Percentiles rank a stretch among this genome's conserved stretches.
Evolutionary conservation across 2,113 vertebrate species (phyloP).

Genomic region (Cebidichthys violaceus): DNA sequence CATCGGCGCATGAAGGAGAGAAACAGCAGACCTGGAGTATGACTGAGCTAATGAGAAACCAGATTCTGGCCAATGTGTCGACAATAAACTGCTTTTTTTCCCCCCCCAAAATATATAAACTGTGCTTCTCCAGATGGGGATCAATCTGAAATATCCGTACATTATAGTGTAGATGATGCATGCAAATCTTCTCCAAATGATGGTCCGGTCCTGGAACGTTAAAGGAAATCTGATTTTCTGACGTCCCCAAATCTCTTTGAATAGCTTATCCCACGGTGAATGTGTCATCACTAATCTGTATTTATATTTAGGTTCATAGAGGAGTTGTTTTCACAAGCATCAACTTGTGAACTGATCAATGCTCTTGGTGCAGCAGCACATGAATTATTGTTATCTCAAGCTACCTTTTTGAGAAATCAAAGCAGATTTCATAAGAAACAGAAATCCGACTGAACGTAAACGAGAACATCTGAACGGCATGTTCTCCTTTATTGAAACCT

Average conservation of each 20-base stretch:
- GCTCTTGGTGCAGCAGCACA: not conserved
- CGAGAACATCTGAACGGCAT: not conserved
- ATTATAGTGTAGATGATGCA: not conserved
- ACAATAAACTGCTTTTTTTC: not conserved
- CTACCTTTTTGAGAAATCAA: not conserved
- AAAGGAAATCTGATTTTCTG: not conserved
- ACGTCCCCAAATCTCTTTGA: not conserved
- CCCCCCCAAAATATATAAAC: not conserved
- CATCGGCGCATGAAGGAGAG: not conserved
- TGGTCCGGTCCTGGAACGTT: not conserved
- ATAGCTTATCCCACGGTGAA: not conserved
- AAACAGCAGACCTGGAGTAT: not conserved
- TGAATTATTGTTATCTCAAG: not conserved
- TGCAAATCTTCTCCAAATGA: not conserved
- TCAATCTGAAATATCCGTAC: not conserved
- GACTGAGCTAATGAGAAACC: conserved; percentile 2
- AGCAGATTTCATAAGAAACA: not conserved
- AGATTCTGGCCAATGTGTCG: not conserved
- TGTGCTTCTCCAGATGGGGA: no score
- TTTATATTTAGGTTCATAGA: not conserved
- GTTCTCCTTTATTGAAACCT: not conserved
- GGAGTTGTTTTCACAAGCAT: not conserved
- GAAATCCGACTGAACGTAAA: not conserved
- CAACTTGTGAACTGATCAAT: not conserved
- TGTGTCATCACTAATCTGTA: conserved; percentile 1